Percentiles rank a stretch among this genome's conserved stretches.
These are phyloP conservation scores for Sinocyclocheilus anophthalmus DNA, from an alignment of 2,113 vertebrate species.

Conservation along the genomic window DNA sequence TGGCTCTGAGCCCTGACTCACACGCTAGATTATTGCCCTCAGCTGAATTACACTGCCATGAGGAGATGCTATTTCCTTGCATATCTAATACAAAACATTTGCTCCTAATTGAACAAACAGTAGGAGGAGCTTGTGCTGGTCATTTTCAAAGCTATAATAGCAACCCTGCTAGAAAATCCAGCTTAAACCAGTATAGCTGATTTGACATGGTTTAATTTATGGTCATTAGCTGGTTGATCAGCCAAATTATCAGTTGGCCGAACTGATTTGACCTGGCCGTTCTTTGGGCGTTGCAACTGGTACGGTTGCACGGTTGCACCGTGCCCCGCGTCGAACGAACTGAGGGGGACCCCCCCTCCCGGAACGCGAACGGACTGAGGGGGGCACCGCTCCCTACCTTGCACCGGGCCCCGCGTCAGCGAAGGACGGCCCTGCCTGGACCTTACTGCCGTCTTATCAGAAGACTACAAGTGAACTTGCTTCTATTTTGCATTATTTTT, in stretches of 20 bases:
- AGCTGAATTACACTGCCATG: not conserved
- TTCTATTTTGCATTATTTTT: no score
- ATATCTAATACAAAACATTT: not conserved
- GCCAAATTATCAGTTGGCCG: not conserved
- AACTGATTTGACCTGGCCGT: not conserved
- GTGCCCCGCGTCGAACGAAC: no score
- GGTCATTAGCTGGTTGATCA: not conserved
- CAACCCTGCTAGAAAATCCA: slow-evolving; percentile 5
- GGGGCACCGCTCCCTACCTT: no score
- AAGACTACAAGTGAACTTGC: no score
- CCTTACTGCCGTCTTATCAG: not conserved
- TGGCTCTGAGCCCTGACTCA: slow-evolving; percentile 8
- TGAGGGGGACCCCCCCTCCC: no score
- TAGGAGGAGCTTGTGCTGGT: not conserved
- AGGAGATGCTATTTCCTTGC: no score
- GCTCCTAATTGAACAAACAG: slow-evolving; percentile 7
- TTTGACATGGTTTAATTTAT: not conserved
- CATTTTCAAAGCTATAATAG: not conserved
- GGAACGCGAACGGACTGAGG: no score
- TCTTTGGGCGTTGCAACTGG: no score
- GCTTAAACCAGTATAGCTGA: not conserved
- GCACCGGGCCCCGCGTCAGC: no score
- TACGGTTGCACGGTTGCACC: no score
- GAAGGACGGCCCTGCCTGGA: not conserved
- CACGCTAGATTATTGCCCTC: slow-evolving; percentile 23